A percentile compares a stretch with the other conserved stretches of the same genome.
phyloP scores from a whole-genome alignment of 2,113 vertebrate genomes.

The Entelurus aequoreus region DNA sequence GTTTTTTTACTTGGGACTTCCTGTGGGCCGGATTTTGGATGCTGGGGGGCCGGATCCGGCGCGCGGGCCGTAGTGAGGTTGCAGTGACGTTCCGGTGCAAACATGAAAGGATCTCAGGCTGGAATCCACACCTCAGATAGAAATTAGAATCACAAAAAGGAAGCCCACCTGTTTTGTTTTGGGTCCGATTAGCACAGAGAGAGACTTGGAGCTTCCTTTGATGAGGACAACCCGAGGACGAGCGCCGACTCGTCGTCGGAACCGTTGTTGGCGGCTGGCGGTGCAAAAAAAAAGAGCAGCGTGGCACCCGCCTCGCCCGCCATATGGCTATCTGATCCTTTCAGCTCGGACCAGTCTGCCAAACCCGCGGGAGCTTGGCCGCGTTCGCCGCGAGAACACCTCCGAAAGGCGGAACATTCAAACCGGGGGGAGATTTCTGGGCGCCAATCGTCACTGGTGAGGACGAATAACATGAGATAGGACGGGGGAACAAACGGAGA shows the following conservation, averaged over 20 bases:
- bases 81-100: too few relatives aligned
- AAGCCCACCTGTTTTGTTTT: conserved; percentile 36
- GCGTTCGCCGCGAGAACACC: conserved; percentile 27
- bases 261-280: conserved; percentile 18
- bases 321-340: conserved; percentile 58
- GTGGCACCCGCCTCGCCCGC: conserved; percentile 42
- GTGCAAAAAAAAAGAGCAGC: conserved; percentile 17
- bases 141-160: conserved; percentile 39
- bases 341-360: conserved; percentile 40
- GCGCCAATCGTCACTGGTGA: too few relatives aligned
- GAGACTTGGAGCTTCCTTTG: conserved; percentile 34
- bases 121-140: not conserved
- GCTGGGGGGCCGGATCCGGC: too few relatives aligned
- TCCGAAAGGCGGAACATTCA: conserved; percentile 7
- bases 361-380: conserved; percentile 45
- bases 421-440: conserved; percentile 1
- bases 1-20: too few relatives aligned
- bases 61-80: too few relatives aligned
- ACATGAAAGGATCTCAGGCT: not conserved
- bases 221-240: conserved; percentile 31
- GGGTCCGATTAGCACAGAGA: conserved; percentile 44
- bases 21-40: too few relatives aligned
- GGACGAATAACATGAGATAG: too few relatives aligned
- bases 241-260: conserved; percentile 12
- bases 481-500: too few relatives aligned